Base-by-base conservation (phyloP, 2,797 vertebrate genomes). In the Chaunax sp. region DNA sequence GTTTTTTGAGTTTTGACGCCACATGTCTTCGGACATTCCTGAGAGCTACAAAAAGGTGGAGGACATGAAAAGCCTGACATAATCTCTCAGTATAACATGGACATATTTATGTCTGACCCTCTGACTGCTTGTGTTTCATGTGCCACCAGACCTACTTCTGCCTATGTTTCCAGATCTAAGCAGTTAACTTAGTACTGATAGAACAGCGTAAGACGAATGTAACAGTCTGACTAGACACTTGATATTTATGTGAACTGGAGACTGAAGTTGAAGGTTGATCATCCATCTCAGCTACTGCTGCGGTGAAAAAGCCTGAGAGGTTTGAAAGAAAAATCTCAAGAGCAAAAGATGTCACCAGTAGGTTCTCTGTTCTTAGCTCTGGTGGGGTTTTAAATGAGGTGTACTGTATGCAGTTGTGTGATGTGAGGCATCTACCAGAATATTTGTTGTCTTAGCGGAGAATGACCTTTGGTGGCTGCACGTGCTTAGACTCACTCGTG, bases 381-480 rank as follows among this genome's bases (percentile, higher is more conserved):
- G 65, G 57, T 72, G 61, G 60, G 67, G 46, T 38, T 80, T 77
- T 49, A 64, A 53, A 54, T 78, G 63, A 58, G 46, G 64, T 35
- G 70, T 54, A 71, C 60, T 76, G 33, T 49, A 23, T 51, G 38
- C 52, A 26, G 59, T 57, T 46, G 28, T 72, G 30, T 60, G 66
- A 26, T 15, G 9, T 18, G 10, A 18, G 5, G n/a, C 11, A 3
- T 35, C 28, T 11, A 75, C 62, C 33, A 76, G 75, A 89, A 65
- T 64, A 83, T 68, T 75, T 72, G 14, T 75, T 68, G 52, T 55
- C 19, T 37, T 23, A 30, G 52, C 1, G 14, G 38, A 80, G 82
- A 84, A 74, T 67, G 43, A 80, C 66, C 75, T 61, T 45, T 30
- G 43, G 59, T 89, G 77, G 70, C 66, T 18, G 12, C 79, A 79